phyloP scores from a whole-genome alignment of 2,888 invertebrate genomes.

The Eupithecia abbreviata region DNA sequence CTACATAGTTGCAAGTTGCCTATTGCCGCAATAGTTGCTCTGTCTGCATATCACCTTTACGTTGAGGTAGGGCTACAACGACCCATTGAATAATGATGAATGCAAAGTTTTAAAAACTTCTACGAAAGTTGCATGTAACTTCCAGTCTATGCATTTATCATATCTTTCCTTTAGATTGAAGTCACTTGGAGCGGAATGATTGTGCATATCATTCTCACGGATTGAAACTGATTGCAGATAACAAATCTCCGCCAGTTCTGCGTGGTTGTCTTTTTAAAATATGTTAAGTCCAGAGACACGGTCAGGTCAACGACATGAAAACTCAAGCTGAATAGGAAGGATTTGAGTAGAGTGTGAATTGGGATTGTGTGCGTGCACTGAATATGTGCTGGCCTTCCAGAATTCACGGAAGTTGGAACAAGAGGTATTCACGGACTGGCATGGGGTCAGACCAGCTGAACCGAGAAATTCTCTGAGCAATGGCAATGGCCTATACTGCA shows the following conservation, averaged over 20 bases:
- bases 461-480: background rate
- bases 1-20: no score
- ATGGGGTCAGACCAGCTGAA: background rate
- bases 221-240: background rate
- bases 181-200: background rate
- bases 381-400: background rate
- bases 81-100: background rate
- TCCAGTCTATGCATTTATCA: background rate
- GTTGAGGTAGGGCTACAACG: background rate
- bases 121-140: background rate
- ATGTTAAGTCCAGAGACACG: background rate
- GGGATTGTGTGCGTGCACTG: background rate
- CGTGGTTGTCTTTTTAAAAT: background rate
- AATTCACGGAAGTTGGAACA: conserved; percentile 1
- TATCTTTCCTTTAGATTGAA: background rate
- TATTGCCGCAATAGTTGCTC: no score
- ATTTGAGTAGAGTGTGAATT: background rate
- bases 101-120: background rate
- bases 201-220: background rate
- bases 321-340: background rate
- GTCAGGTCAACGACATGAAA: background rate
- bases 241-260: background rate
- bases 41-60: background rate
- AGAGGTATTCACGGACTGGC: background rate
- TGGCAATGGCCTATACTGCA: background rate